Evolutionary conservation across 1,140 invertebrate species (phyloP), one percentile per base, ranked within the genome.

Genomic region (Cotesia glomerata): DNA sequence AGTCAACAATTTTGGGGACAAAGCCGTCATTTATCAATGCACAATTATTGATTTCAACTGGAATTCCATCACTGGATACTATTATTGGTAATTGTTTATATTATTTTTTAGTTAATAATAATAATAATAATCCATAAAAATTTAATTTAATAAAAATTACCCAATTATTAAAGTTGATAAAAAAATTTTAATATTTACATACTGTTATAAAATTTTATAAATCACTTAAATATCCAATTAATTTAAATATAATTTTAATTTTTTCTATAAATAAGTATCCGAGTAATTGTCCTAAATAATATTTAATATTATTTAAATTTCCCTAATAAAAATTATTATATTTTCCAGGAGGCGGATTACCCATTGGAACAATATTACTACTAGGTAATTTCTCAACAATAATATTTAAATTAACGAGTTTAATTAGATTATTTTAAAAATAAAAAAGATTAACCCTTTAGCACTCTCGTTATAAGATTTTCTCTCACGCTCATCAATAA

Each of bases 21-120:
- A 90, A 89, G 77, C 88, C 89, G 7, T 92, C 91, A 36, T 79
- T 90, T 63, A 90, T 91, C 79, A 93, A 92, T 81, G 90, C 91
- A 35, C 92, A 93, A 79, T 82, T 93, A 62, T 86, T 93, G 32
- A 84, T 92, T 26, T 93, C 92, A 5, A 90, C 90, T 54, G 93
- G 93, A 26, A 90, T 93, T 76, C 91, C 91, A 36, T 92, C 91
- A n/a, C 77, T 93, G 49, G 92, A 93, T 86, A 83, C 89, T 75
- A 83, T 92, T 73, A 85, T 93, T 77, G 92, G 92, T 90, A 64
- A n/a, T 66, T 54, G 34, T 70, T 71, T 16, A 13, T 26, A 26
- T 72, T 34, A 45, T 63, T 54, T 54, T 63, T 85, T 8, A 39
- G 63, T 51, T 66, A 62, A n/a, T n/a, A n/a, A n/a, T n/a, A n/a